Evolutionary conservation across 2,888 invertebrate species (phyloP), one percentile per base, ranked within the genome.

Genomic region (Crocallis elinguaria): DNA sequence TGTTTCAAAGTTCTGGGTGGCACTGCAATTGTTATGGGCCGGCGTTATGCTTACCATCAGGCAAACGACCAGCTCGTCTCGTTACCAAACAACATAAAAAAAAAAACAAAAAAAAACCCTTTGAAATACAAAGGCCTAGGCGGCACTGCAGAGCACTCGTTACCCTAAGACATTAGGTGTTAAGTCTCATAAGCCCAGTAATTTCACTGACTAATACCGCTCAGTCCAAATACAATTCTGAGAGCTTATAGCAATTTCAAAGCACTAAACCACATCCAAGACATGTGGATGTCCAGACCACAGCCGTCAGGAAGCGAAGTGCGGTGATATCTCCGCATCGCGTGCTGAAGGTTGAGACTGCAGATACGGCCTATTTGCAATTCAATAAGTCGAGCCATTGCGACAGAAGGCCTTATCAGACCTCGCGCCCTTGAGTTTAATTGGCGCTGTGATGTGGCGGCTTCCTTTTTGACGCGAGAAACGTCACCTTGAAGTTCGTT

Each of bases 341-440:
- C 76, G 78, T 77, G 79, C 54, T 62, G 66, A 76, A 77, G 76
- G 78, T 67, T 72, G 55, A 42, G 44, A 55, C 49, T 70, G 72
- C 71, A 73, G 75, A 72, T 74, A 75, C 63, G 42, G 50, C 51
- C 60, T 53, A 76, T 74, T 75, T 74, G 75, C 74, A 77, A 76
- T 74, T 77, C 75, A 76, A 75, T 49, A 54, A 66, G 62, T 66
- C 62, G 66, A 21, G 66, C 68, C 56, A 62, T 25, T 68, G 74
- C 71, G 73, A 71, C 73, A 66, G 69, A 45, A 48, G 52, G 57
- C 45, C 68, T 67, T 74, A 73, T 73, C 74, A 68, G 38, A 36
- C 16, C 41, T 48, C 17, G 43, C 53, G 62, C 56, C 64, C 62
- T 64, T 64, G 58, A 53, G 53, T 37, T 63, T 69, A 74, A 74